A percentile compares a stretch with the other conserved stretches of the same genome.
phyloP scores from a whole-genome alignment of 2,888 invertebrate genomes.

The Formica aserva region DNA sequence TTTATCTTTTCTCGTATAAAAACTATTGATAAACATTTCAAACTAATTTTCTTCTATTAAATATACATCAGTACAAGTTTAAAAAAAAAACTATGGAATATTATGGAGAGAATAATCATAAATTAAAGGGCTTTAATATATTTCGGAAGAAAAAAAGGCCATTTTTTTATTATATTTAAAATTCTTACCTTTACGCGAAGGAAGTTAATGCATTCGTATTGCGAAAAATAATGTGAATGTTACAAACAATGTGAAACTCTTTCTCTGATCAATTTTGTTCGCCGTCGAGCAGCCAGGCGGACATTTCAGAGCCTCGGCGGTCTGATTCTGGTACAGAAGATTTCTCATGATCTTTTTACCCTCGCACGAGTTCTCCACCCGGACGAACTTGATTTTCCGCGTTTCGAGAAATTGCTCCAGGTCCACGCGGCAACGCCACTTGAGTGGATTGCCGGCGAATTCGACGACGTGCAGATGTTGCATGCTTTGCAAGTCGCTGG shows the following conservation, averaged over 20 bases:
- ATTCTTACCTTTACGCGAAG: neutral
- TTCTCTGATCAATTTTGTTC: neutral
- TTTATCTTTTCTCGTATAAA: neutral
- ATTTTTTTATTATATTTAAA: neutral
- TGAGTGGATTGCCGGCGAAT: constrained; percentile 77
- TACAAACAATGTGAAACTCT: neutral
- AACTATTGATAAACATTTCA: neutral
- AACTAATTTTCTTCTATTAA: neutral
- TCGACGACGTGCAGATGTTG: constrained; percentile 73
- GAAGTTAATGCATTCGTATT: neutral
- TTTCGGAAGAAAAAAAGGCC: neutral
- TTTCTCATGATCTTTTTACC: constrained; percentile 70
- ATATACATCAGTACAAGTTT: neutral
- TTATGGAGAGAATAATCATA: neutral
- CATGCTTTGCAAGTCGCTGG: constrained; percentile 75
- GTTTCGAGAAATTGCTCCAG: constrained; percentile 77
- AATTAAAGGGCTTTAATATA: neutral
- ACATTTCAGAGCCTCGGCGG: constrained; percentile 62
- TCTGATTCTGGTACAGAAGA: constrained; percentile 63
- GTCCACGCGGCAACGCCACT: constrained; percentile 79
- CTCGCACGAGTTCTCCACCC: constrained; percentile 72
- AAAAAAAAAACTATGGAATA: neutral
- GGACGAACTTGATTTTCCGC: constrained; percentile 66
- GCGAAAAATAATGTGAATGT: constrained; percentile 13
- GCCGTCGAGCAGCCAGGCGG: constrained; percentile 52